Evolutionary conservation across 2,113 vertebrate genomes (phyloP), one percentile per base, ranked within the genome.

Genomic region (Pardalotus punctatus): DNA sequence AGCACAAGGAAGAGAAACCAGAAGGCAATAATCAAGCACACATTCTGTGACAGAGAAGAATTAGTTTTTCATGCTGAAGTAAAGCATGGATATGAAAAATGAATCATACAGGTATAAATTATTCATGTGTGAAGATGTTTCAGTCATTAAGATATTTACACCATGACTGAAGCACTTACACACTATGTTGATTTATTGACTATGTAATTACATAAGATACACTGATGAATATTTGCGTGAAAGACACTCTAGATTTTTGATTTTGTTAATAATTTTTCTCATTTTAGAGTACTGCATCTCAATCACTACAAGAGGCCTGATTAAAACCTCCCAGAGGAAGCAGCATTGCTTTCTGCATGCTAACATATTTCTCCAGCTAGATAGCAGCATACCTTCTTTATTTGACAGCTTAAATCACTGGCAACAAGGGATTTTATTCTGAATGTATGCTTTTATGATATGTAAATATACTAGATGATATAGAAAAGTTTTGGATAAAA

Each of bases 101-200:
- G 93, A 97, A 98, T 97, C 95, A 86, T 86, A 90, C 65, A 95
- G 93, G 89, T 94, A 97, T 98, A 97, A 98, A 98, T 98, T 98
- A 98, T 98, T 98, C 97, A 98, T 96, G 92, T 83, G 72, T 94
- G 97, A 98, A 96, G 97, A 97, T 81, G 78, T 96, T 97, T 97
- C 93, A 96, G 97, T 98, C 97, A 98, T 98, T 98, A 98, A 97
- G 96, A 98, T 97, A 98, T 97, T 97, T 98, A 98, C 78, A 97
- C 94, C 73, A 31, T 53, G 93, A 97, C 95, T 91, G 95, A 96
- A 97, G 93, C 67, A 95, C 90, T 94, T 97, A 98, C 94, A 96
- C 13, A 64, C 85, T 56, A 87, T 60, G 91, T 83, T 98, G 98
- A 98, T 97, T 98, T 98, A 98, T 97, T 93, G 93, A 93, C 91